Percentiles rank a stretch among this genome's conserved stretches.
Evolutionary conservation across 2,113 vertebrate species (phyloP).

Genomic region (Natator depressus): DNA sequence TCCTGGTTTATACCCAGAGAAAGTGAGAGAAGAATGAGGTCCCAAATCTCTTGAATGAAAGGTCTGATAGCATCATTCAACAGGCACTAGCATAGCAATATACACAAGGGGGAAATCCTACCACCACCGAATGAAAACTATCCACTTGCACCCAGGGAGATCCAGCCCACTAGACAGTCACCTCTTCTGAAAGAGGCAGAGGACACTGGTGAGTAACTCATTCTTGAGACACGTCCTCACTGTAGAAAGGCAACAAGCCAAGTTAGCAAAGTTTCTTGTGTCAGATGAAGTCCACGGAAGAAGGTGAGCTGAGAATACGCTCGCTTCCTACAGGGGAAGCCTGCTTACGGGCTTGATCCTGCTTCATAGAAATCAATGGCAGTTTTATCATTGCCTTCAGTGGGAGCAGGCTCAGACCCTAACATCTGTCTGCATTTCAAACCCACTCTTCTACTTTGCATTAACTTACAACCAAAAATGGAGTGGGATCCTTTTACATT

Average conservation of each 20-base stretch:
- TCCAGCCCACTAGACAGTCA: accelerated
- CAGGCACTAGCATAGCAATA: background rate
- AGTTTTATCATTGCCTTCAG: background rate
- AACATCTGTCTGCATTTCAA: background rate
- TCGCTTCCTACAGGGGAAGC: background rate
- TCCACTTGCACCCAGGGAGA: background rate
- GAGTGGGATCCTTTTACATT: background rate
- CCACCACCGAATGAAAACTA: background rate
- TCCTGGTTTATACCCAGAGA: background rate
- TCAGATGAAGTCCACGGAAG: background rate
- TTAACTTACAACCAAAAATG: background rate
- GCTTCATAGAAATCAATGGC: background rate
- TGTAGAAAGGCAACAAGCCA: background rate
- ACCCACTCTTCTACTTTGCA: background rate
- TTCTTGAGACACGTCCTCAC: background rate
- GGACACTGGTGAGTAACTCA: accelerated
- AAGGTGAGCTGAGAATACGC: background rate
- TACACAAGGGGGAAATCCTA: background rate
- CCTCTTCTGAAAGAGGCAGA: background rate
- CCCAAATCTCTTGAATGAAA: background rate
- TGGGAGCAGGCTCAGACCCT: background rate
- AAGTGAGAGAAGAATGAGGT: accelerated
- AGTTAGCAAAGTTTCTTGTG: background rate
- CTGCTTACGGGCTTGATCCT: accelerated
- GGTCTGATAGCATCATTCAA: background rate